Evolutionary conservation across 2,797 vertebrate genomes (phyloP).

Genomic region (Ceyx erithaca): DNA sequence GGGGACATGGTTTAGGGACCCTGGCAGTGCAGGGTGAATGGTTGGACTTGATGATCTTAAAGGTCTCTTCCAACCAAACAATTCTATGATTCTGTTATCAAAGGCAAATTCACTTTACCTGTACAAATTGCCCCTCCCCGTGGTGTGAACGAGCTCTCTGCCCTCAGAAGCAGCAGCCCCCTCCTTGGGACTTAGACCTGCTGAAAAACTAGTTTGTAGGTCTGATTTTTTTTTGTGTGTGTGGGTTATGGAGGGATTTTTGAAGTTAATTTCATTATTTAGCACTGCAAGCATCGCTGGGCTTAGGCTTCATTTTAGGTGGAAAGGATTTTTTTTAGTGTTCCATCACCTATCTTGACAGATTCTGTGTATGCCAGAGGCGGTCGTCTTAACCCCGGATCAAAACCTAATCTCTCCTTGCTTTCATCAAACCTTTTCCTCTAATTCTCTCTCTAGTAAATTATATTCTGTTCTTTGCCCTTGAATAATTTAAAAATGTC

Average conservation of each 20-base stretch:
- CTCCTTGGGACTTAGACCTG: background rate
- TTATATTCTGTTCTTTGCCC: slow-evolving; percentile 67
- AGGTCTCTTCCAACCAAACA: too few species aligned
- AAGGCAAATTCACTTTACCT: slow-evolving; percentile 32
- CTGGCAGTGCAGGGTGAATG: too few species aligned
- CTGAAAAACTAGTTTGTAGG: background rate
- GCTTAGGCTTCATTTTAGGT: slow-evolving; percentile 15
- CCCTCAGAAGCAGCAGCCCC: background rate
- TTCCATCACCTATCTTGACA: slow-evolving; percentile 24
- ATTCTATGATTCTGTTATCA: background rate
- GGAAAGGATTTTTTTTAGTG: background rate
- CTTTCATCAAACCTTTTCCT: slow-evolving; percentile 45
- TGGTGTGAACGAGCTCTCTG: background rate
- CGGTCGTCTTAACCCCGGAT: slow-evolving; percentile 50
- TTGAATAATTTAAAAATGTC: slow-evolving; percentile 67
- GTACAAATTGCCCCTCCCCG: background rate
- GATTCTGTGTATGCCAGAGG: slow-evolving; percentile 9
- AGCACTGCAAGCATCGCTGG: background rate
- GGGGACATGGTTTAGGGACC: too few species aligned
- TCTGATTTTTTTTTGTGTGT: background rate
- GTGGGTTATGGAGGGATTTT: background rate
- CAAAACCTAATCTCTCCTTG: slow-evolving; percentile 55
- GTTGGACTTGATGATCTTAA: too few species aligned
- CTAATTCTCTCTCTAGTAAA: slow-evolving; percentile 51
- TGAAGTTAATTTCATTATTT: background rate